Evolutionary conservation across 1,140 invertebrate species (phyloP), one percentile per base, ranked within the genome.

Genomic region (Lasaia peninsularis): DNA sequence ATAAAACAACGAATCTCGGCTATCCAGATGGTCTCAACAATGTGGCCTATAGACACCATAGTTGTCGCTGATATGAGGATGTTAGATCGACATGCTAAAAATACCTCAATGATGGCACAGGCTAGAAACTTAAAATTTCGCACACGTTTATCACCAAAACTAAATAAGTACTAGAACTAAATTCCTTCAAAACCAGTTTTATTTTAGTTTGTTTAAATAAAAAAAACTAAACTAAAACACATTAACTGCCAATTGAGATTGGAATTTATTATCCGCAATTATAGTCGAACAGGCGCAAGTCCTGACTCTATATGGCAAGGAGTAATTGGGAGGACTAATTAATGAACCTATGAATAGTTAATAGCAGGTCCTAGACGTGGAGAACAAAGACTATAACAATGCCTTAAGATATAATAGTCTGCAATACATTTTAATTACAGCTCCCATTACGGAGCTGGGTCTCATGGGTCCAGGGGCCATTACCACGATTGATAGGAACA

Each of bases 241-340:
- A 40, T 40, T 40, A 14, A 40, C 14, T 40, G 35, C 35, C 35
- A 40, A 40, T 40, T 40, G 35, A 40, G 24, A 40, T 8, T 16
- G 14, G 35, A 40, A 40, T 40, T 40, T 40, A 40, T 40, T 35
- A 14, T 9, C 3, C 16, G 16, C 35, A 40, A 40, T 40, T 40
- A 40, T 16, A 40, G 7, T 12, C 12, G 18, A 10, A 44, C 37
- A 44, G 37, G 37, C 37, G 18, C 37, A 44, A 18, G 37, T 44
- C 37, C 37, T 16, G 18, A 16, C 37, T 44, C 18, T 44, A 44
- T 44, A 44, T 44, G 37, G 40, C 20, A 48, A 48, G 40, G 11
- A 48, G 40, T 48, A 48, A 48, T 48, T 48, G 40, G 40, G 40
- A 48, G 18, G 40, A 48, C 40, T 48, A 48, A 48, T 48, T 48